Evolutionary conservation across 2,113 vertebrate genomes (phyloP).

Genomic region (Anhinga rufa): DNA sequence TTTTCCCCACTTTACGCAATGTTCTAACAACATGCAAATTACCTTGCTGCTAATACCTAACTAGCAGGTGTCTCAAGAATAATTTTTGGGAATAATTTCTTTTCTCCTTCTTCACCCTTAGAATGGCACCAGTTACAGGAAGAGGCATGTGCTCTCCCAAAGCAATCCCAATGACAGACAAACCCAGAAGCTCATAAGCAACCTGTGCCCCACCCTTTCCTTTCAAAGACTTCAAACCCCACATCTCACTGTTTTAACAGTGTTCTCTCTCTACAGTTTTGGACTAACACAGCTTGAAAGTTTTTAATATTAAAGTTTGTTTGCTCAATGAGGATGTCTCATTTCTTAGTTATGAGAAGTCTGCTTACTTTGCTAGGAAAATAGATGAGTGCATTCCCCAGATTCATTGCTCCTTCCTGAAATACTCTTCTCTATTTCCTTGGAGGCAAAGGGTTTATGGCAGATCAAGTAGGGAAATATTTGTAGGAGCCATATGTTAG

Average conservation of each 20-base stretch:
- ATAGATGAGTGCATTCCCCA: constrained; percentile 9
- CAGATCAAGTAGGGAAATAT: background rate
- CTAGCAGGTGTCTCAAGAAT: background rate
- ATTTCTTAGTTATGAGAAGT: background rate
- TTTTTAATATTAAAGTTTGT: constrained; percentile 7
- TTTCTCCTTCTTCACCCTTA: background rate
- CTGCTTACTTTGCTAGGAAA: background rate
- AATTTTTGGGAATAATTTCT: background rate
- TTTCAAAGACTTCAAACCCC: background rate
- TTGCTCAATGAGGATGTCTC: background rate
- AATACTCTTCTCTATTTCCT: background rate
- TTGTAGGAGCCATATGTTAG: background rate
- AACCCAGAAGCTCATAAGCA: background rate
- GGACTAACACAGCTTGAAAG: background rate
- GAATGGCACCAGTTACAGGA: background rate
- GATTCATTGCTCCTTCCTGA: constrained; percentile 6
- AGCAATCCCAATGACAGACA: background rate
- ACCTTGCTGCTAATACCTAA: background rate
- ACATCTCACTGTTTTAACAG: background rate
- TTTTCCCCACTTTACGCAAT: background rate
- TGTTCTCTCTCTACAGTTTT: background rate
- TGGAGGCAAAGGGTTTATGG: background rate
- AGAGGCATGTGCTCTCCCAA: background rate
- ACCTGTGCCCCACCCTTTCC: background rate
- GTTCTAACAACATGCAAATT: background rate